Conservation (phyloP, 2,113 vertebrate genomes). For the Python bivittatus region DNA sequence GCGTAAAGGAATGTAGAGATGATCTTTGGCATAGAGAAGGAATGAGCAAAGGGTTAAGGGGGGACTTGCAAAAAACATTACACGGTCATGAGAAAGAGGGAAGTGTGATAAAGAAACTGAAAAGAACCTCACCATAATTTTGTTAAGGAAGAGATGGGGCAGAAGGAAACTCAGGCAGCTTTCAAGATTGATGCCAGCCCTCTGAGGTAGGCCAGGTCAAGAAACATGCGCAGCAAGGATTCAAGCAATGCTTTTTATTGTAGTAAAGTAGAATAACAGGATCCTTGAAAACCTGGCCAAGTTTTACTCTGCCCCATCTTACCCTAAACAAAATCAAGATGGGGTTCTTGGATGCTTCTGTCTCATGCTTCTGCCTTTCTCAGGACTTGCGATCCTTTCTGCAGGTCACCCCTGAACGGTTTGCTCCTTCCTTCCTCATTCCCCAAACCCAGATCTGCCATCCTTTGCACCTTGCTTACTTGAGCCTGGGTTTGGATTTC, state of each 20-base stretch:
- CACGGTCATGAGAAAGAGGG: neutral
- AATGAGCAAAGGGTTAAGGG: neutral
- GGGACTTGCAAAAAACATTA: neutral
- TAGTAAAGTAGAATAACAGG: neutral
- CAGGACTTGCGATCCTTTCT: neutral
- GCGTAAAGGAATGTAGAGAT: neutral
- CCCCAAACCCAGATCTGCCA: neutral
- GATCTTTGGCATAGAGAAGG: neutral
- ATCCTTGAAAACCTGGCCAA: neutral
- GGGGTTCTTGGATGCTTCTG: neutral
- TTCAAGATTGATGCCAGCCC: neutral
- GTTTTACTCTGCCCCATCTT: neutral
- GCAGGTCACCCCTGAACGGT: neutral
- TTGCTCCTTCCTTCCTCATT: neutral
- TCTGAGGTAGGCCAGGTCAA: neutral
- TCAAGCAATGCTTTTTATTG: neutral
- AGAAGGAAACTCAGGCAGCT: neutral
- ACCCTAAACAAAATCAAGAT: neutral
- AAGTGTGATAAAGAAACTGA: neutral
- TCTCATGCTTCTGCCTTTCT: neutral
- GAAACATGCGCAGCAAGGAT: neutral
- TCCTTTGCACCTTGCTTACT: neutral
- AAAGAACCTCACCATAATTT: neutral
- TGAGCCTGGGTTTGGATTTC: neutral
- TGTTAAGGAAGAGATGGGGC: neutral